A percentile compares a stretch with the other conserved stretches of the same genome.
Evolutionary conservation across 2,888 invertebrate species (phyloP).

Genomic region (Brenthis hecate): DNA sequence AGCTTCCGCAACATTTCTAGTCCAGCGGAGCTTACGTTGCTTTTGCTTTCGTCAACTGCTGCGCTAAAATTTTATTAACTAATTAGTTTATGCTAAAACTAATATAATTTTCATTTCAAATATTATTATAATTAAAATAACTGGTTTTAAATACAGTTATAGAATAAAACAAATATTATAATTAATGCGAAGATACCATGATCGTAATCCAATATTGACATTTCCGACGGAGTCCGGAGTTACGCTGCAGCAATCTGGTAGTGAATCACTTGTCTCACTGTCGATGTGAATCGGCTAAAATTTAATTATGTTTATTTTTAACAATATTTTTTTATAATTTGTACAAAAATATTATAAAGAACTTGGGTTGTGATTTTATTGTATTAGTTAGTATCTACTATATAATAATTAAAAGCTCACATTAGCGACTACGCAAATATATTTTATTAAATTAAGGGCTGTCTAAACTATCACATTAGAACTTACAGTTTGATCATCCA

Average conservation of each 20-base stretch:
- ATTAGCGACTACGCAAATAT: too few species aligned
- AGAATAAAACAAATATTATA: slow-evolving; percentile 1
- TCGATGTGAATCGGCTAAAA: slow-evolving; percentile 75
- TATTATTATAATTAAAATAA: not conserved
- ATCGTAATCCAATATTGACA: slow-evolving; percentile 41
- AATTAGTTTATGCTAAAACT: not conserved
- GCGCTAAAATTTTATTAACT: slow-evolving; percentile 35
- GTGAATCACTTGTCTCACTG: slow-evolving; percentile 75
- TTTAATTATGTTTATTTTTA: not conserved
- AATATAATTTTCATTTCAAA: not conserved
- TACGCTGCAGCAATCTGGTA: slow-evolving; percentile 69
- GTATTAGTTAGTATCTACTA: too few species aligned
- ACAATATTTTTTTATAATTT: not conserved
- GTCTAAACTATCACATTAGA: too few species aligned
- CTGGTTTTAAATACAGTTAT: not conserved
- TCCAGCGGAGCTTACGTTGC: slow-evolving; percentile 86
- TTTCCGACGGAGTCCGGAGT: slow-evolving; percentile 68
- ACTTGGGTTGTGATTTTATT: too few species aligned
- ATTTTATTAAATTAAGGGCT: too few species aligned
- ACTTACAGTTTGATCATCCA: slow-evolving; percentile 69
- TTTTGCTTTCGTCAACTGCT: slow-evolving; percentile 57
- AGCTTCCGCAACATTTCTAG: slow-evolving; percentile 93
- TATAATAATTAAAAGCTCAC: too few species aligned
- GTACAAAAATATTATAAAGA: too few species aligned
- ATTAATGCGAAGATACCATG: slow-evolving; percentile 33